These are phyloP conservation scores for Rhyacophila brunnea DNA, from an alignment of 1,140 invertebrate species.

Conservation along the genomic window DNA sequence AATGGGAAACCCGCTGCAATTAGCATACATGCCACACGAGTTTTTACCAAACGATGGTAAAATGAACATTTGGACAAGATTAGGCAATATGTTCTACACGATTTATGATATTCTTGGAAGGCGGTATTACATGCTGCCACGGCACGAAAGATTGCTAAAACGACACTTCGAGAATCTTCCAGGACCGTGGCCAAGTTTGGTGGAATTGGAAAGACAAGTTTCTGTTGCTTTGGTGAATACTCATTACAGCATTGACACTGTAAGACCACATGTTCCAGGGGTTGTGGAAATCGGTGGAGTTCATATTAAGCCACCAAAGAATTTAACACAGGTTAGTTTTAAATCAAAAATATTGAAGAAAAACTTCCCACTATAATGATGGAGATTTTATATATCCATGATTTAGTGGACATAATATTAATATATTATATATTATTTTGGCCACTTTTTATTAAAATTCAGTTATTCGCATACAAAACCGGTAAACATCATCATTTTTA, in stretches of 20 bases:
- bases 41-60: conserved; percentile 16
- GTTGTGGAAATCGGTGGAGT: conserved; percentile 55
- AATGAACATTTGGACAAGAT: conserved; percentile 26
- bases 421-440: too few relatives aligned
- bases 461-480: too few relatives aligned
- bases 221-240: conserved; percentile 58
- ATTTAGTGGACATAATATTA: too few relatives aligned
- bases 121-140: conserved; percentile 26
- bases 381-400: too few relatives aligned
- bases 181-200: conserved; percentile 41
- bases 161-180: conserved; percentile 38
- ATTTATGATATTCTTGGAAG: conserved; percentile 29
- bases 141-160: conserved; percentile 37
- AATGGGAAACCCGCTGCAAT: conserved; percentile 46
- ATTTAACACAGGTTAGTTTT: conserved; percentile 44
- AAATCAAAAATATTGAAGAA: too few relatives aligned
- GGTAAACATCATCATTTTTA: too few relatives aligned
- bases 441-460: too few relatives aligned
- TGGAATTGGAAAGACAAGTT: conserved; percentile 53
- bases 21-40: conserved; percentile 32
- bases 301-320: conserved; percentile 45
- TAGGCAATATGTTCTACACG: conserved; percentile 24
- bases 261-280: conserved; percentile 50
- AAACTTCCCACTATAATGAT: too few relatives aligned
- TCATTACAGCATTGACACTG: conserved; percentile 50